phyloP scores from a whole-genome alignment of 2,888 invertebrate genomes.

The Ceratothoa steindachneri region DNA sequence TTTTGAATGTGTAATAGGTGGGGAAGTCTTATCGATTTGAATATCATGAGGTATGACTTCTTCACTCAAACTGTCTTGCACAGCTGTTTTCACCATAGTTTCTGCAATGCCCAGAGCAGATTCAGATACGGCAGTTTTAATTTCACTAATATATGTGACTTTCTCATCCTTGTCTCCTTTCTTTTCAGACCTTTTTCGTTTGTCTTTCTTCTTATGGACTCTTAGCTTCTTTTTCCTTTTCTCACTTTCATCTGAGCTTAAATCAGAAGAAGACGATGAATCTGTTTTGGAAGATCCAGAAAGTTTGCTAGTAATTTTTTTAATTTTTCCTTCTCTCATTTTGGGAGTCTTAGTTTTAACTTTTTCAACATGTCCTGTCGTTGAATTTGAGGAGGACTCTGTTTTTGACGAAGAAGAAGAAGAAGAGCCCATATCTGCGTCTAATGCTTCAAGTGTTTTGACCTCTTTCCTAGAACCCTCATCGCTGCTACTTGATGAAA shows the following conservation, averaged over 20 bases:
- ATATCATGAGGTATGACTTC: background rate
- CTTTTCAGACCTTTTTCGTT: background rate
- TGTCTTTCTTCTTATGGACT: background rate
- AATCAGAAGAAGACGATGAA: conserved; percentile 1
- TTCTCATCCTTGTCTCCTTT: conserved; percentile 6
- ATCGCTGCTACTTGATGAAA: background rate
- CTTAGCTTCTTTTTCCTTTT: background rate
- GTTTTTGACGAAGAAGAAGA: background rate
- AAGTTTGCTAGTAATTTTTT: background rate
- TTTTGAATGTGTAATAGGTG: too few relatives aligned
- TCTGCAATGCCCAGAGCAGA: background rate
- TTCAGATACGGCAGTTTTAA: background rate
- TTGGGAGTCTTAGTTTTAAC: background rate
- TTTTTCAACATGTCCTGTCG: background rate
- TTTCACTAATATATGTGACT: background rate
- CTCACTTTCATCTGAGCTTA: background rate
- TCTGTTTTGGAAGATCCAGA: conserved; percentile 8
- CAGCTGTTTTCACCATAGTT: background rate
- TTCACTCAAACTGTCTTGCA: background rate
- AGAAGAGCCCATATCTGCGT: conserved; percentile 5
- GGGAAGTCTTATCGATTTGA: background rate
- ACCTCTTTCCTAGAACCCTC: background rate
- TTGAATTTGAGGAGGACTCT: background rate
- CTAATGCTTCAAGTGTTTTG: background rate
- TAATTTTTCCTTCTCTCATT: background rate